Evolutionary conservation across 2,797 vertebrate genomes (phyloP).

Genomic region (Clarias pachynema): DNA sequence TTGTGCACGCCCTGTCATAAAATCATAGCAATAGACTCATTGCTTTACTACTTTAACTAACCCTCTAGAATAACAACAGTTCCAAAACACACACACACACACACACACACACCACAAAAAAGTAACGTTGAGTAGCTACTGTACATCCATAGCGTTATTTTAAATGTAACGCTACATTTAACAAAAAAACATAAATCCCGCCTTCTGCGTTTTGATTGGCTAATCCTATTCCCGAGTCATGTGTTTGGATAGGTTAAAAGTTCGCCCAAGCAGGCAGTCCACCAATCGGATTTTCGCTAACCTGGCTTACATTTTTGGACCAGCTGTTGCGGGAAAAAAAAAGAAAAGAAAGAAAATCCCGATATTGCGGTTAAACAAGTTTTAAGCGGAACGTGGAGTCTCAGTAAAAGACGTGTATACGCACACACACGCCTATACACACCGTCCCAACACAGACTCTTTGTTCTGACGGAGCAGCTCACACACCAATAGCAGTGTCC

Average conservation of each 20-base stretch:
- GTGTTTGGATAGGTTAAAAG: conserved; percentile 16
- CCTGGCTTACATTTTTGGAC: background rate
- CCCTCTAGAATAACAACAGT: background rate
- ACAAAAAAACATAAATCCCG: background rate
- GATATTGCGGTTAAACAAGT: background rate
- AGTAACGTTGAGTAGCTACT: background rate
- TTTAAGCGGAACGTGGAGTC: background rate
- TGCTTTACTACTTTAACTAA: background rate
- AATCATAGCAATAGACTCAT: too few relatives aligned
- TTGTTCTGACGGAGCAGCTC: background rate
- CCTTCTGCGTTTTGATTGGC: conserved; percentile 13
- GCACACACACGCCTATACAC: background rate
- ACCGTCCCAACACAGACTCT: background rate
- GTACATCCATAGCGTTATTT: background rate
- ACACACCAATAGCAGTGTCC: conserved; percentile 13
- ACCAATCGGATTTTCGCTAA: background rate
- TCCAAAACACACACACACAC: background rate
- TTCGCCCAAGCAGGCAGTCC: background rate
- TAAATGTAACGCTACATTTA: background rate
- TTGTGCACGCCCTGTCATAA: background rate
- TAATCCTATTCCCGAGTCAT: background rate
- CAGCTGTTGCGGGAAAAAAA: too few relatives aligned
- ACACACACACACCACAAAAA: background rate
- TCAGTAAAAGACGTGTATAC: background rate
- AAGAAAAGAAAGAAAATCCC: background rate